A percentile compares a stretch with the other conserved stretches of the same genome.
phyloP scores from a whole-genome alignment of 2,113 vertebrate species.

The Campylorhamphus procurvoides region DNA sequence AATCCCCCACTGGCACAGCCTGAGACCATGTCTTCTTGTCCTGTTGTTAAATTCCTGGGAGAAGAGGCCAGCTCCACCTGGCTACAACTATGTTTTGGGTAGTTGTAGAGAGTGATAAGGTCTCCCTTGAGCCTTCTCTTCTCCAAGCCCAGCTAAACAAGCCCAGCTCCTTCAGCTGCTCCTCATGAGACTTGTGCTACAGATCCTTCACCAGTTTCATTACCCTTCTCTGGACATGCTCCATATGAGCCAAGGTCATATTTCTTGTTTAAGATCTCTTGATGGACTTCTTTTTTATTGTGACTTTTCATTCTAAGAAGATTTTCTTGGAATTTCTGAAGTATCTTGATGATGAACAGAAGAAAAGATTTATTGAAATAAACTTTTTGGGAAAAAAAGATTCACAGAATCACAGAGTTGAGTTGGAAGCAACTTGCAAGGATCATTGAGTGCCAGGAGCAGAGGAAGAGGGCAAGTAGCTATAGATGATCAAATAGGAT shows the following conservation, averaged over 20 bases:
- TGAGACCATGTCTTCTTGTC: neutral
- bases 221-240: neutral
- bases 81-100: too few species aligned
- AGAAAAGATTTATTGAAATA: neutral
- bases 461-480: neutral
- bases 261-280: neutral
- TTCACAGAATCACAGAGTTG: neutral
- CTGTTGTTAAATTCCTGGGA: neutral
- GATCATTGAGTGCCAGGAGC: neutral
- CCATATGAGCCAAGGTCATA: neutral
- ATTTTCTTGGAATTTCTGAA: neutral
- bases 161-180: neutral
- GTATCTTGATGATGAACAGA: neutral
- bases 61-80: neutral
- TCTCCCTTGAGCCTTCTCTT: neutral
- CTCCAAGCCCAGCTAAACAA: neutral
- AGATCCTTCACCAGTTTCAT: neutral
- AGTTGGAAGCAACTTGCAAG: neutral
- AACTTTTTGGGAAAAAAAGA: neutral
- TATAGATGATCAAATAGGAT: neutral
- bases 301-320: neutral
- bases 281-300: neutral
- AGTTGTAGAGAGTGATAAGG: rapidly evolving
- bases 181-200: neutral
- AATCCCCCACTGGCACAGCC: neutral